These are phyloP conservation scores for Probosciger aterrimus DNA, from an alignment of 2,113 vertebrate genomes.

Conservation along the genomic window DNA sequence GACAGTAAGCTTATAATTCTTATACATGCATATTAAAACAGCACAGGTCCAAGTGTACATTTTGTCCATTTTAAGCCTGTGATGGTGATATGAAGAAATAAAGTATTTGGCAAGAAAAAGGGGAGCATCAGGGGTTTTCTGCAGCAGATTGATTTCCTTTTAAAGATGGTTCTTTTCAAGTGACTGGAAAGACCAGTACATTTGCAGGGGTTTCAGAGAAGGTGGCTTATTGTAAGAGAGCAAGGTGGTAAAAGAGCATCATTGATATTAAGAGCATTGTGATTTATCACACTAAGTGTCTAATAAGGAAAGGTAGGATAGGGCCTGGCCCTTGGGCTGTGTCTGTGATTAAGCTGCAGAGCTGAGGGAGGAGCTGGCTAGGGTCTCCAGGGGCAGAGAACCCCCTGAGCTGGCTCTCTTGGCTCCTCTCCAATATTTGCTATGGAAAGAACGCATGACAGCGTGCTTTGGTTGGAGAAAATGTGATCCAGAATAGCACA, in stretches of 20 bases:
- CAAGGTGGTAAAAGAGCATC: not conserved
- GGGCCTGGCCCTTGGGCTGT: not conserved
- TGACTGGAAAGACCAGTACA: not conserved
- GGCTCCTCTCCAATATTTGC: not conserved
- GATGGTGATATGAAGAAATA: fast-evolving
- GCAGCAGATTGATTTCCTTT: not conserved
- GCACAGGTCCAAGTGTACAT: not conserved
- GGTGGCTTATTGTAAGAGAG: not conserved
- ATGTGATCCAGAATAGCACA: not conserved
- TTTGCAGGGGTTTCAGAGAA: not conserved
- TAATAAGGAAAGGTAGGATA: not conserved
- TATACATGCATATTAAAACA: not conserved
- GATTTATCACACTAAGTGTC: not conserved
- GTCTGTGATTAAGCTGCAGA: not conserved
- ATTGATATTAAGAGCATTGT: not conserved
- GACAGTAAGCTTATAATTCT: not conserved
- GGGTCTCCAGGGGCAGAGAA: not conserved
- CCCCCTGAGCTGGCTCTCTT: not conserved
- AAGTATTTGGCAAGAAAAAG: not conserved
- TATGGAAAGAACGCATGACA: not conserved
- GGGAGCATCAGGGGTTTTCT: not conserved
- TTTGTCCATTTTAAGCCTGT: not conserved
- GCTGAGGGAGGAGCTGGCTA: not conserved
- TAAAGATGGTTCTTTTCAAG: not conserved
- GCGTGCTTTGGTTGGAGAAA: not conserved